Conservation (phyloP, 2,113 vertebrate species). For the Girardinichthys multiradiatus region DNA sequence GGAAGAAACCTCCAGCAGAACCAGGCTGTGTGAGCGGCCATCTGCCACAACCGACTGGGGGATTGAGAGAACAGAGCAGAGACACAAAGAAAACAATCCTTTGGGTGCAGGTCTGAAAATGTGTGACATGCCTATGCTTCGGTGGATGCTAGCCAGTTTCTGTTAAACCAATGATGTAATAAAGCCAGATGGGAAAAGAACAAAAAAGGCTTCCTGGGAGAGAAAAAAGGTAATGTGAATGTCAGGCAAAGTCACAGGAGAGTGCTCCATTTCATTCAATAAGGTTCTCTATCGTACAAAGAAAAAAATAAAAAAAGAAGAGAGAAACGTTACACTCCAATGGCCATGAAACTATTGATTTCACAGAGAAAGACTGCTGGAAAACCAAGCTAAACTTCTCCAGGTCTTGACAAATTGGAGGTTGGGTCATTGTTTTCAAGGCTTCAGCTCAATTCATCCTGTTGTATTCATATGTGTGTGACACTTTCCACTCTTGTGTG, state of each 20-base stretch:
- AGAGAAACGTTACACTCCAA: constrained; percentile 56
- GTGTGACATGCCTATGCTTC: constrained; percentile 51
- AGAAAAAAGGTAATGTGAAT: constrained; percentile 29
- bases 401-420: constrained; percentile 47
- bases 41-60: too few relatives aligned
- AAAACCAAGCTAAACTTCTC: constrained; percentile 47
- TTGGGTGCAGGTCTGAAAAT: constrained; percentile 43
- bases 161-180: constrained; percentile 64
- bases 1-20: too few relatives aligned
- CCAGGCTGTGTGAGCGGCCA: too few relatives aligned
- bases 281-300: constrained; percentile 51
- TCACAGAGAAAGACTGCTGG: constrained; percentile 54
- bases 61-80: too few relatives aligned
- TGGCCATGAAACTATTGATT: constrained; percentile 76
- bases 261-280: constrained; percentile 55
- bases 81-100: too few relatives aligned
- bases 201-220: constrained; percentile 46
- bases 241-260: constrained; percentile 65
- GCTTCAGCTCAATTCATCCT: constrained; percentile 37
- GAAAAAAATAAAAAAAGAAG: constrained; percentile 31
- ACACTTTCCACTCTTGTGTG: constrained; percentile 50
- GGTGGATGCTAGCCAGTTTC: constrained; percentile 32
- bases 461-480: constrained; percentile 61
- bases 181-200: constrained; percentile 57
- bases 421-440: constrained; percentile 55